Conservation (phyloP, 2,888 invertebrate genomes). For the Aphidoletes aphidimyza region DNA sequence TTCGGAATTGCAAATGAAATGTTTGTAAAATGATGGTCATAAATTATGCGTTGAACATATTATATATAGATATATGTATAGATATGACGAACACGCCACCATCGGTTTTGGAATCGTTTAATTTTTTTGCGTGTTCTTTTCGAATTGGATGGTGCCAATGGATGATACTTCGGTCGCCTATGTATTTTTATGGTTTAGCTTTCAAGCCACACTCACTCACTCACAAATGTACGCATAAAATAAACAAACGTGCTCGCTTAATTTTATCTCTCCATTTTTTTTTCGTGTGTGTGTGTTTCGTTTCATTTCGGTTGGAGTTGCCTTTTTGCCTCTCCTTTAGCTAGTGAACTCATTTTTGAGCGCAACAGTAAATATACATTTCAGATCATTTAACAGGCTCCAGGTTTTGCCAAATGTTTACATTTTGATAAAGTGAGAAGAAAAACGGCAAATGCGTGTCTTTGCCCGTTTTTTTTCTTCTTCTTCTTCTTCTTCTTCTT, state of each 20-base stretch:
- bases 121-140: slow-evolving; percentile 28
- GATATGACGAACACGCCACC: too few relatives aligned
- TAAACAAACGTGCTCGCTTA: slow-evolving; percentile 28
- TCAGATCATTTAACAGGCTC: slow-evolving; percentile 47
- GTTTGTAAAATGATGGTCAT: neutral
- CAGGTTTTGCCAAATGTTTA: slow-evolving; percentile 47
- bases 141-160: neutral
- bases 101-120: slow-evolving; percentile 4
- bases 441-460: neutral
- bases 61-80: neutral
- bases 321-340: neutral
- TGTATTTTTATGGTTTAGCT: slow-evolving; percentile 13
- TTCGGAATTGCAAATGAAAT: neutral
- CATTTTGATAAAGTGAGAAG: slow-evolving; percentile 48
- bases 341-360: neutral
- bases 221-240: neutral
- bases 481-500: neutral
- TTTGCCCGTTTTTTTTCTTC: neutral
- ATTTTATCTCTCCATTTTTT: slow-evolving; percentile 34
- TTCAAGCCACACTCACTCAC: neutral
- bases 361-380: slow-evolving; percentile 31
- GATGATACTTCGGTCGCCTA: neutral
- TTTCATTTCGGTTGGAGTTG: neutral
- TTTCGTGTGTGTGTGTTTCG: neutral
- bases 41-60: slow-evolving; percentile 39